Evolutionary conservation across 2,888 invertebrate species (phyloP), one percentile per base, ranked within the genome.

Genomic region (Eupithecia tripunctaria): DNA sequence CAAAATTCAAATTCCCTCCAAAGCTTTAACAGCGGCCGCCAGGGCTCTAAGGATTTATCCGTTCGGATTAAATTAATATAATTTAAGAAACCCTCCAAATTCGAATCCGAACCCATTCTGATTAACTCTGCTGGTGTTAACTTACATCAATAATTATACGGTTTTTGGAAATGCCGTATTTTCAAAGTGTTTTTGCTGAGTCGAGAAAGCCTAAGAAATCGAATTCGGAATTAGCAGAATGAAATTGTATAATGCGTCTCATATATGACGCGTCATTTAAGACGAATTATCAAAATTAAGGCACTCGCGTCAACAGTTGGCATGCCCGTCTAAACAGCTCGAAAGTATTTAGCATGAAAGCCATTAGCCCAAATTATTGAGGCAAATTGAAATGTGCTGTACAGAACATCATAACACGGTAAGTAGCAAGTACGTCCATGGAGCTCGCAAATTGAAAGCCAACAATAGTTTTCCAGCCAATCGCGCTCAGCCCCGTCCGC

Each of bases 381-480:
- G 60, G 18, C 29, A n/a, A 60, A 60, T 60, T 29, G 60, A 18
- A 29, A 56, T 25, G 56, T 1, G 29, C 8, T 60, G 29, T 29
- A 14, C 7, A 29, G 8, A 60, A 18, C 60, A 60, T 27, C 29
- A 15, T 60, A 60, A 29, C 27, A 18, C 27, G 60, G 29, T 60
- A 60, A 29, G 29, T 60, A 29, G 29, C 29, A 60, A 29, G 29
- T 60, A 29, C 29, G 7, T 18, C 25, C n/a, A 21, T 14, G 10
- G 62, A 56, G 56, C 25, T 21, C 25, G 25, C 29, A 32, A n/a
- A 63, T 63, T 63, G n/a, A 63, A 63, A 63, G n/a, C 29, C 36
- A 63, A 63, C 60, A 63, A 63, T 32, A 63, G 62, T 63, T 32
- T 63, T 63, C 62, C 62, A 63, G 62, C 32, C 62, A 36, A 63